These are phyloP conservation scores for Oenanthe oenanthe DNA, from an alignment of 2,113 vertebrate species.

Conservation along the genomic window DNA sequence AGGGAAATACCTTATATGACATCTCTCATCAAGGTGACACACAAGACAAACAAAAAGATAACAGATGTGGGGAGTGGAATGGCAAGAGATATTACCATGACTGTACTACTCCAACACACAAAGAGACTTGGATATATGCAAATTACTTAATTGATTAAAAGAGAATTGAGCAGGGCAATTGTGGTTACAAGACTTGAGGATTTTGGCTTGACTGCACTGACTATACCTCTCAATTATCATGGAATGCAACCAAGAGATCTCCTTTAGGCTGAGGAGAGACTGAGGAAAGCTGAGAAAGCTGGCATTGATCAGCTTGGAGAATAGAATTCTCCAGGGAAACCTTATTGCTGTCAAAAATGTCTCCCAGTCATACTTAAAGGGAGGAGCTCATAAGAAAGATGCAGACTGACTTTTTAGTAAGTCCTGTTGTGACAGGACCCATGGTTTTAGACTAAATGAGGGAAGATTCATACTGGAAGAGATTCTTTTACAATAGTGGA, in stretches of 20 bases:
- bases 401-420: neutral
- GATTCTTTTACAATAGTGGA: neutral
- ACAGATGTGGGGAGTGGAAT: neutral
- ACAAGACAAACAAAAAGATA: neutral
- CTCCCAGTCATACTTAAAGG: neutral
- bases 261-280: neutral
- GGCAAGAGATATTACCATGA: neutral
- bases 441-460: neutral
- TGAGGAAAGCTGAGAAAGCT: neutral
- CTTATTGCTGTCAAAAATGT: neutral
- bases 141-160: neutral
- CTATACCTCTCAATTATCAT: neutral
- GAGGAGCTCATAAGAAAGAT: neutral
- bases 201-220: neutral
- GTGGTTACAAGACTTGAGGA: neutral
- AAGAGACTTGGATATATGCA: neutral
- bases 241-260: neutral
- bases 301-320: neutral
- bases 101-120: neutral
- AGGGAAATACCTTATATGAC: neutral
- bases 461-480: neutral
- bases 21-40: neutral
- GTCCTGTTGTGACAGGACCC: neutral
- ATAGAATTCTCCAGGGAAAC: neutral
- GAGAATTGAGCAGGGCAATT: neutral